These are phyloP conservation scores for Hyppa rectilinea DNA, from an alignment of 2,888 invertebrate species.

Conservation along the genomic window DNA sequence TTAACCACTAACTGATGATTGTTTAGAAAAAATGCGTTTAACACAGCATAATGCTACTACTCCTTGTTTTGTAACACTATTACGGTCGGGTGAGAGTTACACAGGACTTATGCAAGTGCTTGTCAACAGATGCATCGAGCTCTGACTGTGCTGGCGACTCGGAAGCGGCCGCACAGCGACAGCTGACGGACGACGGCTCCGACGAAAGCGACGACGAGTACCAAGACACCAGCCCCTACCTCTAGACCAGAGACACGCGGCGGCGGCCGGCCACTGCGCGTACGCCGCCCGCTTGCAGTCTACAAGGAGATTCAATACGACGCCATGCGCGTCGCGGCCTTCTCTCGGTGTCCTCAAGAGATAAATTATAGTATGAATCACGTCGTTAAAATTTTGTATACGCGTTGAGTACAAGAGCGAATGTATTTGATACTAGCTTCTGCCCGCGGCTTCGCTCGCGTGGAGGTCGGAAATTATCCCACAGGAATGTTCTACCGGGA, in stretches of 20 bases:
- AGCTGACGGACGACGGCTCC: slow-evolving; percentile 88
- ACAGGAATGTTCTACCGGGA: too few species aligned
- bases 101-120: slow-evolving; percentile 20
- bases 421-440: slow-evolving; percentile 87
- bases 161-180: slow-evolving; percentile 85
- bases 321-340: slow-evolving; percentile 61
- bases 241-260: slow-evolving; percentile 70
- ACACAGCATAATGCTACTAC: background rate
- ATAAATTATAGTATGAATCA: slow-evolving; percentile 79
- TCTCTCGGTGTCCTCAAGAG: slow-evolving; percentile 72
- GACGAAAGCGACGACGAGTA: slow-evolving; percentile 86
- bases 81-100: background rate
- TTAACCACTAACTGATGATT: background rate
- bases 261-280: slow-evolving; percentile 66
- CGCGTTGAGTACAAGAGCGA: slow-evolving; percentile 83
- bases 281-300: slow-evolving; percentile 69
- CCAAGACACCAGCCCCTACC: slow-evolving; percentile 87
- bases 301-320: slow-evolving; percentile 53
- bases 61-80: background rate
- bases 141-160: slow-evolving; percentile 80
- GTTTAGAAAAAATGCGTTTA: slow-evolving; percentile 3
- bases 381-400: slow-evolving; percentile 79
- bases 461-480: too few species aligned
- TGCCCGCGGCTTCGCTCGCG: too few species aligned
- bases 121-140: slow-evolving; percentile 86